Base-by-base conservation (phyloP, 2,113 vertebrate species). In the Plotosus lineatus region DNA sequence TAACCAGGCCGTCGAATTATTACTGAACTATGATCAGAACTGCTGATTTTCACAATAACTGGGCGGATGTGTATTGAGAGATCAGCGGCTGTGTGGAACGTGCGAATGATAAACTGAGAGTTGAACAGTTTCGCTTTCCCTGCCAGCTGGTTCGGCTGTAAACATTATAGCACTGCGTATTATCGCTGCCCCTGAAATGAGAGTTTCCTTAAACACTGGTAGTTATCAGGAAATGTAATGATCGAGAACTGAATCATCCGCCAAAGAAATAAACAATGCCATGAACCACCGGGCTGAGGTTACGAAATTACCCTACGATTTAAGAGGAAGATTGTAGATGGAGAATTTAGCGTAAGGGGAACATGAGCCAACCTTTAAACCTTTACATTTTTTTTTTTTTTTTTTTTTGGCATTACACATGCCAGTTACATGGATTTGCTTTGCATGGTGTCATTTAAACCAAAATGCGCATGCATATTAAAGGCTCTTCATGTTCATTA, bases 361-460 rank as follows among this genome's bases (percentile, higher is more conserved):
- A 28, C 46, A 48, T 15, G 58, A 74, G 69, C 66, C 77, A 85
- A 10, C 6, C 23, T 51, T 56, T 75, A 46, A 14, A 50, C n/a
- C n/a, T n/a, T n/a, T n/a, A n/a, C n/a, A n/a, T n/a, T n/a, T 42
- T 38, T 65, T 53, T 51, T 7, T 44, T 26, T 65, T 15, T 55
- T 61, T 51, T 50, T 69, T 42, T 61, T 72, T 33, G 56, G 42
- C 33, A 3, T 60, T 40, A 12, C 14, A n/a, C 75, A 61, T 74
- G 50, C 75, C 78, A 80, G 44, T 83, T 51, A 83, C 48, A 73
- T 77, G 78, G 69, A 66, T 77, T 19, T 66, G 56, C 26, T 51
- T 83, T 66, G 79, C 58, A 79, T 72, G 48, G 38, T 38, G 65
- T 51, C 12, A 50, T 72, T 82, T 79, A 36, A 80, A 58, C 73